Conservation (phyloP, 1,140 invertebrate genomes). For the Contarinia nasturtii region DNA sequence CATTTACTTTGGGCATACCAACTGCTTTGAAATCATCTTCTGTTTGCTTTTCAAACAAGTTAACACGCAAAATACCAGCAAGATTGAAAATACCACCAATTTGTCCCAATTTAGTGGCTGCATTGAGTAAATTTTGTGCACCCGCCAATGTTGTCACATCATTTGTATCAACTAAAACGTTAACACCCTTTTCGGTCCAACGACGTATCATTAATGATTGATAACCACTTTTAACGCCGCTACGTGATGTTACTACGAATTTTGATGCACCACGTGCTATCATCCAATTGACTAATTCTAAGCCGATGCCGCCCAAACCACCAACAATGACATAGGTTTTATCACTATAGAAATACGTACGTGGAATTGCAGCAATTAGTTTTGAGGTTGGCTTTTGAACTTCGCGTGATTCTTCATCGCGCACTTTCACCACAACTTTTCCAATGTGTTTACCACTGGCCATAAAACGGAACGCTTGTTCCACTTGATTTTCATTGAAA, state of each 20-base stretch:
- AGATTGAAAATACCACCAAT: conserved; percentile 91
- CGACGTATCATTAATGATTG: conserved; percentile 60
- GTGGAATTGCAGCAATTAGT: conserved; percentile 53
- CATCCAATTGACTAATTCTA: conserved; percentile 84
- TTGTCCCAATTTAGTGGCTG: conserved; percentile 48
- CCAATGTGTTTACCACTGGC: conserved; percentile 94
- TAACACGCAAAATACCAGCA: conserved; percentile 74
- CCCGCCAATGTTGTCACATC: conserved; percentile 44
- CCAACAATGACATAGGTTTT: conserved; percentile 77
- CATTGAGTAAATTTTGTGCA: conserved; percentile 46
- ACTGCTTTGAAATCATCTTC: conserved; percentile 57
- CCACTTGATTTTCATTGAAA: conserved; percentile 67
- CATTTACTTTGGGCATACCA: conserved; percentile 64
- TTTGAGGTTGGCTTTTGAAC: conserved; percentile 27
- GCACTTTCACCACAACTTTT: conserved; percentile 81
- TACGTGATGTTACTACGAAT: conserved; percentile 72
- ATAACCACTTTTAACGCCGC: conserved; percentile 72
- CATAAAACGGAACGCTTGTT: conserved; percentile 89
- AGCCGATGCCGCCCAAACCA: conserved; percentile 85
- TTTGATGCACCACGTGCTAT: conserved; percentile 62
- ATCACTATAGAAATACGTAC: conserved; percentile 69
- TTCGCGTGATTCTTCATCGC: conserved; percentile 45
- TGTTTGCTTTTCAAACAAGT: conserved; percentile 72
- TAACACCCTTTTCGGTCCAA: conserved; percentile 50
- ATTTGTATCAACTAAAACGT: conserved; percentile 48